Conservation (phyloP, 2,888 invertebrate genomes). For the Cerceris ruficornis region DNA sequence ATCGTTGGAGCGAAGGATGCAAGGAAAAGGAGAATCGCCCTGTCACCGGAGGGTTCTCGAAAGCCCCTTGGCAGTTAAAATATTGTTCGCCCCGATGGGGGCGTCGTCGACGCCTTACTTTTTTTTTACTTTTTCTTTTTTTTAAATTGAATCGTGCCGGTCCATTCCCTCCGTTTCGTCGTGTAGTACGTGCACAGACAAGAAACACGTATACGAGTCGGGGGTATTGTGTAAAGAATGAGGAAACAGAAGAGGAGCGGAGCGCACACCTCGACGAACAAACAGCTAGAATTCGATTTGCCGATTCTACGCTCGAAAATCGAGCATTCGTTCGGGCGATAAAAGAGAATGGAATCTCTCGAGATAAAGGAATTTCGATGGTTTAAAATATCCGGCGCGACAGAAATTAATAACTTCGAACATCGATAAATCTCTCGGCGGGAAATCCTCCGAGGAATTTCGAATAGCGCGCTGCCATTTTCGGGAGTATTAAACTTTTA, state of each 20-base stretch:
- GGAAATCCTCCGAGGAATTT: too few species aligned
- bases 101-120: conserved; percentile 39
- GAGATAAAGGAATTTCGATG: conserved; percentile 14
- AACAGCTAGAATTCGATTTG: conserved; percentile 69
- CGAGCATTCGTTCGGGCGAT: conserved; percentile 57
- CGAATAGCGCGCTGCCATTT: too few species aligned
- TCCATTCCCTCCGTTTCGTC: conserved; percentile 36
- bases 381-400: not conserved
- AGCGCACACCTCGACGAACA: conserved; percentile 49
- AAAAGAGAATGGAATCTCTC: conserved; percentile 37
- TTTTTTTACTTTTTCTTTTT: conserved; percentile 60
- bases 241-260: conserved; percentile 21
- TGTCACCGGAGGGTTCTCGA: conserved; percentile 1
- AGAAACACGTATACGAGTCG: conserved; percentile 33
- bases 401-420: not conserved
- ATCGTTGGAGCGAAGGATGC: not conserved
- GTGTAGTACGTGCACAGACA: conserved; percentile 16
- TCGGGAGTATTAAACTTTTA: too few species aligned
- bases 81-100: conserved; percentile 36
- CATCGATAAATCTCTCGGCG: not conserved
- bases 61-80: conserved; percentile 35
- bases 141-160: conserved; percentile 61
- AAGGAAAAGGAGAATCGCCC: not conserved
- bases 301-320: conserved; percentile 63
- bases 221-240: conserved; percentile 41